These are phyloP conservation scores for Halesus radiatus DNA, from an alignment of 1,140 invertebrate genomes.

Conservation along the genomic window DNA sequence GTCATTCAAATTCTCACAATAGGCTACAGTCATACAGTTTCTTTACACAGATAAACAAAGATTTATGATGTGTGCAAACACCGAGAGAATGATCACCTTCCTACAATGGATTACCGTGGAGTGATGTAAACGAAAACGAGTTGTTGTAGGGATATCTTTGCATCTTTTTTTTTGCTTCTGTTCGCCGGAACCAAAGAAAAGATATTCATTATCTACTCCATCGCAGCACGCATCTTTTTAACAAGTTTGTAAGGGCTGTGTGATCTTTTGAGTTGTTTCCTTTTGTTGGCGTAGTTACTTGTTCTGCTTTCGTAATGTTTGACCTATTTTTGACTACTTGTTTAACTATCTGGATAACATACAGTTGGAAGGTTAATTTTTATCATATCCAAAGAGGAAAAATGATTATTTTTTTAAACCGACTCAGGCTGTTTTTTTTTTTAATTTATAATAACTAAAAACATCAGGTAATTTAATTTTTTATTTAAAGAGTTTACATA, in stretches of 20 bases:
- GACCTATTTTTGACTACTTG: neutral
- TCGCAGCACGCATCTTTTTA: conserved; percentile 14
- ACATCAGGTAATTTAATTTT: no score
- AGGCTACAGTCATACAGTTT: conserved; percentile 42
- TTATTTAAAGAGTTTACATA: no score
- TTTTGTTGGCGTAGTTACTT: neutral
- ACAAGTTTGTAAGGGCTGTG: neutral
- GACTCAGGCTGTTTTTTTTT: no score
- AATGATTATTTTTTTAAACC: no score
- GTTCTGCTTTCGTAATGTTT: neutral
- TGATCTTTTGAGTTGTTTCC: conserved; percentile 5
- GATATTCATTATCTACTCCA: neutral
- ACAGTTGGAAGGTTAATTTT: no score
- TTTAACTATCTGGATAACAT: no score
- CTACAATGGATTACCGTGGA: conserved; percentile 17
- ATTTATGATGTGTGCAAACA: conserved; percentile 58
- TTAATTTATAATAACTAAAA: no score
- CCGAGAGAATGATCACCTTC: conserved; percentile 32
- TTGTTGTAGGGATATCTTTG: neutral
- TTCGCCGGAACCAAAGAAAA: conserved; percentile 2
- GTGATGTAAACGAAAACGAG: conserved; percentile 23
- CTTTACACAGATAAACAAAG: conserved; percentile 48
- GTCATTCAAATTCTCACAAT: conserved; percentile 51
- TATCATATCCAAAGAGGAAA: no score
- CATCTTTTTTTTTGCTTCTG: conserved; percentile 25